Evolutionary conservation across 2,888 invertebrate genomes (phyloP), one percentile per base, ranked within the genome.

Genomic region (Stegophylla sp.): DNA sequence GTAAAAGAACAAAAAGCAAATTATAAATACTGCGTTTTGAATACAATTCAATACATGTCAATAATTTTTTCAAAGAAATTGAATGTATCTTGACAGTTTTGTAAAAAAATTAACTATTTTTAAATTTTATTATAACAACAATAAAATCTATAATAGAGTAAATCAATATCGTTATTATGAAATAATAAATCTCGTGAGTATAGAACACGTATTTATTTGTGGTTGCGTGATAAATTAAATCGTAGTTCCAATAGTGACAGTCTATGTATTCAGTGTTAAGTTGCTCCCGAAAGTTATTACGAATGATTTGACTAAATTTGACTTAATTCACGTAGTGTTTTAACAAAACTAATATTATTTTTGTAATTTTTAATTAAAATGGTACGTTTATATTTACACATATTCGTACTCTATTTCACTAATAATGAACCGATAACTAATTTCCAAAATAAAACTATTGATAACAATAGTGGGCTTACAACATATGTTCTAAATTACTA

Each of bases 191-290:
- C 41, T 64, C 17, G 41, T 41, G 15, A 41, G 48, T 28, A 12
- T 4, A n/a, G 43, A 45, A 71, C 17, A 64, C 7, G 51, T n/a
- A 12, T 66, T 3, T 26, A 53, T 53, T 26, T 28, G 28, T 45
- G 15, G 66, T 20, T 10, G 43, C 28, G 45, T 67, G 26, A 43
- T 77, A 53, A 15, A 56, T 67, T 75, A 41, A 53, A 64, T 34
- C 67, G 56, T 61, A 48, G 69, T 69, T 69, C 77, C 77, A 77
- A 77, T 56, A 59, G 20, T 34, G 51, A 41, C 77, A 69, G 61
- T 79, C 69, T 17, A 48, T 61, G 69, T 59, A 23, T 48, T 43
- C 34, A 59, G 28, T 59, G 41, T 48, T 43, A 34, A 59, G 28
- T 69, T 61, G 77, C 48, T 51, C 17, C 69, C 20, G 69, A 48